phyloP scores from a whole-genome alignment of 1,140 invertebrate species.

The Aphaenogaster floridana region DNA sequence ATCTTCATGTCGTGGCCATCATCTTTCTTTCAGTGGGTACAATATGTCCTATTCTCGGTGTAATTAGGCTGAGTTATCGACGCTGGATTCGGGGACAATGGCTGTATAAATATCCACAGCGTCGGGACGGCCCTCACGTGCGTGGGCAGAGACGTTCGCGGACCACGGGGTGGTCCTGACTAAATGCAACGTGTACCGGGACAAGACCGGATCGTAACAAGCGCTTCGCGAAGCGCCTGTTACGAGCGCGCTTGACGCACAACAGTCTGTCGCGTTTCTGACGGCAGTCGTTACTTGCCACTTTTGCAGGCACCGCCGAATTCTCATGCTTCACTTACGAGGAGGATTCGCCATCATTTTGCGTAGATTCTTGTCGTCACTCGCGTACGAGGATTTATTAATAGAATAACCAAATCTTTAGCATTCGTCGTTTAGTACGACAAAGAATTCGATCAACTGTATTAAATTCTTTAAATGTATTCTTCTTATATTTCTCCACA shows the following conservation, averaged over 20 bases:
- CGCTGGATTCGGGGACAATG: slow-evolving; percentile 82
- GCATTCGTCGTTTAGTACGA: background rate
- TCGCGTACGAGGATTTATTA: slow-evolving; percentile 1
- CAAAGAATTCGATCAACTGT: background rate
- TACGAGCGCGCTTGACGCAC: slow-evolving; percentile 73
- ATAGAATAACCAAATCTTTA: background rate
- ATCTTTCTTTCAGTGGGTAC: slow-evolving; percentile 14
- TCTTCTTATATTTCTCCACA: background rate
- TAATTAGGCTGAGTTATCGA: slow-evolving; percentile 85
- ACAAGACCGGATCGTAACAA: slow-evolving; percentile 78
- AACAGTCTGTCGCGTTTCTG: slow-evolving; percentile 76
- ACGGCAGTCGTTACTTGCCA: slow-evolving; percentile 79
- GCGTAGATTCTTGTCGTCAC: slow-evolving; percentile 4
- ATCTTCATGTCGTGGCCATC: slow-evolving; percentile 9
- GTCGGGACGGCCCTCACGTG: slow-evolving; percentile 68
- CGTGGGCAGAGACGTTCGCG: slow-evolving; percentile 78
- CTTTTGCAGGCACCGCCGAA: slow-evolving; percentile 72
- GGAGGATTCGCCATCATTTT: slow-evolving; percentile 7
- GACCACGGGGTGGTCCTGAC: slow-evolving; percentile 75
- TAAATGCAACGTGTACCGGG: slow-evolving; percentile 80
- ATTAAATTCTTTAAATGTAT: background rate
- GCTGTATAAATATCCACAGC: slow-evolving; percentile 82
- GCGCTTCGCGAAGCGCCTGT: slow-evolving; percentile 80
- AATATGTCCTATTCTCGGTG: slow-evolving; percentile 55
- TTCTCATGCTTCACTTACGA: slow-evolving; percentile 62